Evolutionary conservation across 2,797 vertebrate species (phyloP), one percentile per base, ranked within the genome.

Genomic region (Spinus pinus): DNA sequence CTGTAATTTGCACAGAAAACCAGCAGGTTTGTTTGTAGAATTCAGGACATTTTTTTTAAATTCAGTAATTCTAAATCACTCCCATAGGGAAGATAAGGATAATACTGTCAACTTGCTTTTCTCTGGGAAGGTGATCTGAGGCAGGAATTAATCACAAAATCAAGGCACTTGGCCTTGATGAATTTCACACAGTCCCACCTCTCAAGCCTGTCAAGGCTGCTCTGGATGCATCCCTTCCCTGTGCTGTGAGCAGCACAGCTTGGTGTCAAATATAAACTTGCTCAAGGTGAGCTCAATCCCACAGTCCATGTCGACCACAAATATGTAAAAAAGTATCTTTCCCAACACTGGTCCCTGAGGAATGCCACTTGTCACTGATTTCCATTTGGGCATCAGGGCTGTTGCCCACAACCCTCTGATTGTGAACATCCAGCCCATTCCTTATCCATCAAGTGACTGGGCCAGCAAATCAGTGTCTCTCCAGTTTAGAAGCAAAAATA

Each of bases 221-320:
- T 49, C 19, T 54, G 10, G 23, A 37, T 62, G 13, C 9, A 44
- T 25, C 16, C 11, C 31, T 62, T 37, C 31, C 12, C 27, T 62
- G 19, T 35, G 18, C 8, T 54, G 15, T 44, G 19, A 71, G 17
- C 7, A 66, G 0, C 25, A 42, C 7, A 49, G 2, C 15, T 61
- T 24, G 18, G 3, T 24, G 14, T 47, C 0, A 0, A 25, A 30
- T 16, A 9, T 9, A 72, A 72, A 18, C 24, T 13, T 46, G 21
- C 7, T 15, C 12, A 46, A 24, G 8, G 4, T 33, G 17, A 44
- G 14, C n/a, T 46, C 25, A 66, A 42, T 58, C 14, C 25, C 39
- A 33, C 10, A 7, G 9, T 31, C 25, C 30, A 3, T 31, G 12
- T 23, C 1, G 0, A 33, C 0, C 0, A 33, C 12, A 39, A 33